Conservation (phyloP, 2,113 vertebrate genomes). For the Uria lomvia region DNA sequence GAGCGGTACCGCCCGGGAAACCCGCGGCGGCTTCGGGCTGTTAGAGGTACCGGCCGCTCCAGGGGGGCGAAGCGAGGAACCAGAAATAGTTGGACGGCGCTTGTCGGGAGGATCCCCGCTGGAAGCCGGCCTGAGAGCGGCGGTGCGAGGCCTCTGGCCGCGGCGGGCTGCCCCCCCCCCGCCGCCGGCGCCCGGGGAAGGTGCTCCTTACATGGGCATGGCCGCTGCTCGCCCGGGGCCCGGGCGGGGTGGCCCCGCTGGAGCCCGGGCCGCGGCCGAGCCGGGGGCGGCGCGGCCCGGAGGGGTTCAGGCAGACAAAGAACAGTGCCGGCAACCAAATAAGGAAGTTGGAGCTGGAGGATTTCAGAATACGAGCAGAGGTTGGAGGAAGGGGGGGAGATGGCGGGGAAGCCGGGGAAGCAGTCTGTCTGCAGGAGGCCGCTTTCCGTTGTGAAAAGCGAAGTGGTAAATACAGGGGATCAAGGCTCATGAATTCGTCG, state of each 20-base stretch:
- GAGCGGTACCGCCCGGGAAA: neutral
- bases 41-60: neutral
- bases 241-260: conserved; percentile 76
- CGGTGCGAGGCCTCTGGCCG: neutral
- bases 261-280: conserved; percentile 8
- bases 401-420: neutral
- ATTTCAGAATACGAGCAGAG: conserved; percentile 79
- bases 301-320: conserved; percentile 76
- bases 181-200: conserved; percentile 49
- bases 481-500: neutral
- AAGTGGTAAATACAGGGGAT: neutral
- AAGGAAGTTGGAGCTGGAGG: conserved; percentile 83
- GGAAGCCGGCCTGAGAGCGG: neutral
- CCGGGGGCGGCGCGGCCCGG: neutral
- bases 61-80: neutral
- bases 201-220: conserved; percentile 90
- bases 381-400: neutral
- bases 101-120: neutral
- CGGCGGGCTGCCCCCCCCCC: neutral
- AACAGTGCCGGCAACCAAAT: conserved; percentile 89
- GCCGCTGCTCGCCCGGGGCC: conserved; percentile 7
- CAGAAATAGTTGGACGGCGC: too few species aligned
- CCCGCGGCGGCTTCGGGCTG: neutral
- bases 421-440: neutral
- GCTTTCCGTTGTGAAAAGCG: neutral